Conservation (phyloP, 2,113 vertebrate genomes). For the Callipepla squamata region DNA sequence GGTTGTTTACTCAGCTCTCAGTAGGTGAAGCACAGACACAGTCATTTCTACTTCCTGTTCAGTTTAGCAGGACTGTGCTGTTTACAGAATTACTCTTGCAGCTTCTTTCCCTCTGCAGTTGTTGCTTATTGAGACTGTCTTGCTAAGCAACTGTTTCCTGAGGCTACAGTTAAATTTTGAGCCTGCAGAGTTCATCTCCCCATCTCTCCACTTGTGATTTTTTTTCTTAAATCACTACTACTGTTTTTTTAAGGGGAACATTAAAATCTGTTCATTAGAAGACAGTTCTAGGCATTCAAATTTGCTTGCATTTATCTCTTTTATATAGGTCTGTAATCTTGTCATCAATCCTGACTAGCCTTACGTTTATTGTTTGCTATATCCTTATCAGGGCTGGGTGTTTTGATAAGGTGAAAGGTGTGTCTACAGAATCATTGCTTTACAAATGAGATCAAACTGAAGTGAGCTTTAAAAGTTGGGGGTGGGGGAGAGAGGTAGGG, state of each 20-base stretch:
- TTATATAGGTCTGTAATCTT: not conserved
- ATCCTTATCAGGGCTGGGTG: not conserved
- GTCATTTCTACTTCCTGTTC: not conserved
- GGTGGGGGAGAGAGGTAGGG: not conserved
- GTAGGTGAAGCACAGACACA: not conserved
- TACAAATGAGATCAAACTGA: not conserved
- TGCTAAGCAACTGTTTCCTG: not conserved
- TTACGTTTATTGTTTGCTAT: not conserved
- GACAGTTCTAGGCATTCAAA: not conserved
- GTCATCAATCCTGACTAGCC: rapidly evolving
- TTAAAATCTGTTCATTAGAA: not conserved
- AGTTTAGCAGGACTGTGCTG: not conserved
- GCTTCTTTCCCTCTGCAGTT: not conserved
- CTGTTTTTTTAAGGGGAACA: not conserved
- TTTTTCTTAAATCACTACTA: too few species aligned
- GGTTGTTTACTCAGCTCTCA: not conserved
- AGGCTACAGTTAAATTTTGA: not conserved
- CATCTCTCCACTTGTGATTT: not conserved
- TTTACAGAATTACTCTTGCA: not conserved
- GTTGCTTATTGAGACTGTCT: not conserved
- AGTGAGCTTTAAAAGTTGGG: not conserved
- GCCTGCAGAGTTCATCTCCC: not conserved
- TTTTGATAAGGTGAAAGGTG: not conserved
- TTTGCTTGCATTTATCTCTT: not conserved
- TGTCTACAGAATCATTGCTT: not conserved